These are phyloP conservation scores for Petrolisthes manimaculis DNA, from an alignment of 2,888 invertebrate genomes.

Conservation along the genomic window DNA sequence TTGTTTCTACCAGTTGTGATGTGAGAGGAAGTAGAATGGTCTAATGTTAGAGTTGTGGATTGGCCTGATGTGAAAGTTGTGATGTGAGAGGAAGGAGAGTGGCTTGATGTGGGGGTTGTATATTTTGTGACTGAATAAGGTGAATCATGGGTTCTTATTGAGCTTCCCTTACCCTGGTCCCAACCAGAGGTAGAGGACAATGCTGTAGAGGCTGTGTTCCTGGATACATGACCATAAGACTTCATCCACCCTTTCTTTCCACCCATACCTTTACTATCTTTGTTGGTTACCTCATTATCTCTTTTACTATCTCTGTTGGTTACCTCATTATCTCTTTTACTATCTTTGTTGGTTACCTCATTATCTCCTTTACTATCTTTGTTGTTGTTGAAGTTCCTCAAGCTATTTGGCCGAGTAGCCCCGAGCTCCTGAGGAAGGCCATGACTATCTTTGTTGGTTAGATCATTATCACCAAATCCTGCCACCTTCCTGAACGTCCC, in stretches of 20 bases:
- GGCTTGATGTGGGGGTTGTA: background rate
- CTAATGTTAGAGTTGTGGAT: too few species aligned
- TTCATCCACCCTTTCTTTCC: background rate
- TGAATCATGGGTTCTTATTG: too few species aligned
- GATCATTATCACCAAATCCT: conserved; percentile 33
- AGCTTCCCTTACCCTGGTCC: background rate
- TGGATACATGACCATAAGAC: too few species aligned
- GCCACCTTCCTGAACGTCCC: conserved; percentile 53
- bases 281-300: background rate
- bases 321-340: background rate
- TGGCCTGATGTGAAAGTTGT: too few species aligned
- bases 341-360: background rate
- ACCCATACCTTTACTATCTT: background rate
- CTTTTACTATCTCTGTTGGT: background rate
- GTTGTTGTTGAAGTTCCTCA: background rate
- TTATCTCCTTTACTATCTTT: background rate
- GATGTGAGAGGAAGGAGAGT: background rate
- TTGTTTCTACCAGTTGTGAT: background rate
- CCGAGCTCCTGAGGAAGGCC: too few species aligned
- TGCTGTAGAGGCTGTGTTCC: too few species aligned
- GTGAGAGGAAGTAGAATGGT: background rate
- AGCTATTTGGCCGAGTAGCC: background rate
- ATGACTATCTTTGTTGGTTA: background rate
- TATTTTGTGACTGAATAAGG: too few species aligned
- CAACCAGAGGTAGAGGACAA: background rate